phyloP scores from a whole-genome alignment of 2,888 invertebrate genomes.

The Drosophila putrida region DNA sequence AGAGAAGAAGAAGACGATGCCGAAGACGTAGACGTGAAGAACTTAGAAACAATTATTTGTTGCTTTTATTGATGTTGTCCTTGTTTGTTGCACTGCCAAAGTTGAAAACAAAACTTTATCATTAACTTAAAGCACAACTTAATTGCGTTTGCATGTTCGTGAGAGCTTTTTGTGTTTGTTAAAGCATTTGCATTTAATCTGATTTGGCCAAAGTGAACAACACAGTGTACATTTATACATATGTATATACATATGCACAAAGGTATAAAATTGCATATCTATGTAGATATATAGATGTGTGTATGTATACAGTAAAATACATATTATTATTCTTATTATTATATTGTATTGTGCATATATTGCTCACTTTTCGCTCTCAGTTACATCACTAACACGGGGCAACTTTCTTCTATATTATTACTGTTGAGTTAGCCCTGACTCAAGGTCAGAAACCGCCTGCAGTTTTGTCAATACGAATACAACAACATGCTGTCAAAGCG shows the following conservation, averaged over 20 bases:
- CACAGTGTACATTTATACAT: neutral
- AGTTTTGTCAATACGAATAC: conserved; percentile 70
- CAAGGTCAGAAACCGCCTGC: conserved; percentile 64
- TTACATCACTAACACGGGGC: conserved; percentile 47
- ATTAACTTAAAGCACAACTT: conserved; percentile 40
- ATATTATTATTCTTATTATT: neutral
- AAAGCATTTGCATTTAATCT: conserved; percentile 45
- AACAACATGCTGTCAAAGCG: conserved; percentile 37
- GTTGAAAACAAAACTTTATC: conserved; percentile 13
- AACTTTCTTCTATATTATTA: conserved; percentile 50
- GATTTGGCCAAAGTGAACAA: conserved; percentile 33
- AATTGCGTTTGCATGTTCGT: conserved; percentile 68
- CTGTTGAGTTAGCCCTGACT: conserved; percentile 49
- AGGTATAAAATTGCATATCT: neutral
- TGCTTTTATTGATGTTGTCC: conserved; percentile 44
- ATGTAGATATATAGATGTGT: conserved; percentile 6
- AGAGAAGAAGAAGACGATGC: neutral
- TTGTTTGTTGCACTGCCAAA: conserved; percentile 30
- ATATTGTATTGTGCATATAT: conserved; percentile 14
- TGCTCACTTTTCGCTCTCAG: conserved; percentile 43
- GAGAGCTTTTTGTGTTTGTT: conserved; percentile 58
- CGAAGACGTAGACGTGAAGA: neutral
- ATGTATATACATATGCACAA: conserved; percentile 7
- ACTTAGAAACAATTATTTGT: conserved; percentile 12
- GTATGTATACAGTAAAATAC: neutral